Conservation (phyloP, 2,113 vertebrate genomes). For the Lepus americanus region DNA sequence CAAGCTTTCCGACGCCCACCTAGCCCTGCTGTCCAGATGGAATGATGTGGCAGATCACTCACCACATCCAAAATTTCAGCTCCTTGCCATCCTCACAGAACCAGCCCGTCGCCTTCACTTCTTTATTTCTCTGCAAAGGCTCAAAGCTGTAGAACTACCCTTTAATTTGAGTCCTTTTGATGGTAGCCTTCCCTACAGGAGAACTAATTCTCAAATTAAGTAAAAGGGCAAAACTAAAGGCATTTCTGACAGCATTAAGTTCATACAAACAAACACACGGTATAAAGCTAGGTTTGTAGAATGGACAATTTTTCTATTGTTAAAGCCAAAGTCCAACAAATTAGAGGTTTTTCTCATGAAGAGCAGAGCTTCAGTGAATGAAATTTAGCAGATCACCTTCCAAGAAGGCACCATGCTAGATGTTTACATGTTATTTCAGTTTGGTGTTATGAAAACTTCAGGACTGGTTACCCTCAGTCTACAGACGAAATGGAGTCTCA, state of each 20-base stretch:
- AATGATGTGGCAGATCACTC: neutral
- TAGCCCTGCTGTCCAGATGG: neutral
- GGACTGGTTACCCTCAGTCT: neutral
- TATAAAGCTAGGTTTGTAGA: neutral
- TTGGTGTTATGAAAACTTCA: neutral
- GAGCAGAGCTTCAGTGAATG: neutral
- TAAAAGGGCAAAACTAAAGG: slow-evolving; percentile 43
- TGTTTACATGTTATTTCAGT: neutral
- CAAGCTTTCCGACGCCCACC: slow-evolving; percentile 1
- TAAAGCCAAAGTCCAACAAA: slow-evolving; percentile 1
- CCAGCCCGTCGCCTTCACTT: neutral
- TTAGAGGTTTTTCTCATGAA: neutral
- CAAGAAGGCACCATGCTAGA: neutral
- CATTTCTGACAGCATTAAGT: neutral
- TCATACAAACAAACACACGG: neutral
- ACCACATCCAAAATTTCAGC: neutral
- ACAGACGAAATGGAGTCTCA: neutral
- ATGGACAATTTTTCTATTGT: neutral
- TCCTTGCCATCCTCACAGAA: neutral
- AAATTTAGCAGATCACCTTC: neutral
- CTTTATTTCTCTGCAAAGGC: neutral
- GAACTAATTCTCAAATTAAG: slow-evolving; percentile 3
- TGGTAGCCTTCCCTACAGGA: slow-evolving; percentile 10
- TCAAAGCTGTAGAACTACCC: slow-evolving; percentile 7
- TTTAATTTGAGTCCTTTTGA: neutral